Evolutionary conservation across 2,797 vertebrate species (phyloP).

Genomic region (Carcharodon carcharias): DNA sequence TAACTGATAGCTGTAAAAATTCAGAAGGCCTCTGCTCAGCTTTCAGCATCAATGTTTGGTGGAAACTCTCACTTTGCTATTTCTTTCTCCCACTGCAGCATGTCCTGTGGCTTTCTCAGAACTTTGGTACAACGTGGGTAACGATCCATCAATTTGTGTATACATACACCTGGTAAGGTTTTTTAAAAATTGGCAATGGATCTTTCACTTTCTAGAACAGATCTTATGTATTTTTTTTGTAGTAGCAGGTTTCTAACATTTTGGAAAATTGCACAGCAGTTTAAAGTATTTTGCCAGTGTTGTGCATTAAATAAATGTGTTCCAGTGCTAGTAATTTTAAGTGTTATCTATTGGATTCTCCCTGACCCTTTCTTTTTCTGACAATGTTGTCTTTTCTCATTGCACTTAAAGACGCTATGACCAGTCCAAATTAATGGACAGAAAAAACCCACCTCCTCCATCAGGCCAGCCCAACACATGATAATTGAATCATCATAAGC

Average conservation of each 20-base stretch:
- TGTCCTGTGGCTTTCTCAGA: slow-evolving; percentile 62
- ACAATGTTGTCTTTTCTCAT: not conserved
- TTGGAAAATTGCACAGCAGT: not conserved
- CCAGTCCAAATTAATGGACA: not conserved
- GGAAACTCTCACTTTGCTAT: not conserved
- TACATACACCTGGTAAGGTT: slow-evolving; percentile 66
- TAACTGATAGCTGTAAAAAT: not conserved
- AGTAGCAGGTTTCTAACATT: not conserved
- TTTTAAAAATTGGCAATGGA: not conserved
- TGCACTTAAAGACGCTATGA: not conserved
- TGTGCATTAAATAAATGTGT: not conserved
- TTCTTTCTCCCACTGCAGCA: slow-evolving; percentile 50
- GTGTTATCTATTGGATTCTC: not conserved
- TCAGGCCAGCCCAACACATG: not conserved
- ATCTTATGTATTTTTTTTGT: not conserved
- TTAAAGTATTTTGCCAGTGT: not conserved
- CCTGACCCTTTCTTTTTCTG: not conserved
- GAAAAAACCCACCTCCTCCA: too few relatives aligned
- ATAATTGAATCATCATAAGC: not conserved
- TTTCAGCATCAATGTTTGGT: not conserved
- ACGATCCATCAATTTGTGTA: slow-evolving; percentile 64
- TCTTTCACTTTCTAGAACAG: not conserved
- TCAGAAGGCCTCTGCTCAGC: not conserved
- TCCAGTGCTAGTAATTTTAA: not conserved
- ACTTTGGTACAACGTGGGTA: slow-evolving; percentile 65